Evolutionary conservation across 1,140 invertebrate genomes (phyloP).

Genomic region (Tetramorium alpestre): DNA sequence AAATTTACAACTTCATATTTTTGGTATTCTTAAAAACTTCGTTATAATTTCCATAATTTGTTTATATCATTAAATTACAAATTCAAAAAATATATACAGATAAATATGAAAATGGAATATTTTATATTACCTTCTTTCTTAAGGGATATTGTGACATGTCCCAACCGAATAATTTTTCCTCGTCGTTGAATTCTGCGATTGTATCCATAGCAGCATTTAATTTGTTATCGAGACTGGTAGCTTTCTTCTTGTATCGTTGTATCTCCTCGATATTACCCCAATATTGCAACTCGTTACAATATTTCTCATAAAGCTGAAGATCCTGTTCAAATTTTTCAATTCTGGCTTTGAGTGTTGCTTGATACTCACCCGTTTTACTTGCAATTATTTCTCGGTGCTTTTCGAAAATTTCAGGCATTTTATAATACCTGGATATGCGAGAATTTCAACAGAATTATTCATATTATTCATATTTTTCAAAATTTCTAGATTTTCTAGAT

Average conservation of each 20-base stretch:
- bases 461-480: background rate
- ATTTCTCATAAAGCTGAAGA: slow-evolving; percentile 91
- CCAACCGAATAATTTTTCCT: slow-evolving; percentile 96
- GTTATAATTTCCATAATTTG: slow-evolving; percentile 1
- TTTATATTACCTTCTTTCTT: slow-evolving; percentile 87
- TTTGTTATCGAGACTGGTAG: slow-evolving; percentile 89
- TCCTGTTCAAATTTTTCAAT: slow-evolving; percentile 92
- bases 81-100: background rate
- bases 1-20: background rate
- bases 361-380: slow-evolving; percentile 94
- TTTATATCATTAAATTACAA: background rate
- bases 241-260: slow-evolving; percentile 93
- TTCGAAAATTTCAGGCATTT: slow-evolving; percentile 92
- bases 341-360: slow-evolving; percentile 90
- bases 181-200: slow-evolving; percentile 96
- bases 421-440: slow-evolving; percentile 86
- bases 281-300: slow-evolving; percentile 94
- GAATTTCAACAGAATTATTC: background rate
- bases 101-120: background rate
- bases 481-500: background rate
- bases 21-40: background rate
- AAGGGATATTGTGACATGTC: slow-evolving; percentile 95
- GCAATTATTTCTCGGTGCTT: slow-evolving; percentile 93
- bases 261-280: slow-evolving; percentile 96
- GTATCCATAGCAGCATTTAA: slow-evolving; percentile 90